These are phyloP conservation scores for Acleris holmiana DNA, from an alignment of 2,888 invertebrate species.

Conservation along the genomic window DNA sequence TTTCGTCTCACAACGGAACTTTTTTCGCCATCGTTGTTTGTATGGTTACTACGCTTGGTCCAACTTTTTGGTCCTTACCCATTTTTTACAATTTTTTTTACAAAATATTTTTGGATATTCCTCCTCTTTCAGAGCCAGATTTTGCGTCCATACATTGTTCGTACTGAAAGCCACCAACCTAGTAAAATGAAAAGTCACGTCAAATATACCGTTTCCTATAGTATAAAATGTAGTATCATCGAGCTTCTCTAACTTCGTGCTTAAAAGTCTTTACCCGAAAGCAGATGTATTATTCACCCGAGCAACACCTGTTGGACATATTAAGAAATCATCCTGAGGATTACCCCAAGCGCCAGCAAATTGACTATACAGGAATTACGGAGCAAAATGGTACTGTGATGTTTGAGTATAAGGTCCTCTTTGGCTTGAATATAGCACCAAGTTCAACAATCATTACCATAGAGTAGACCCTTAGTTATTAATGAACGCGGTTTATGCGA, in stretches of 20 bases:
- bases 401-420: not conserved
- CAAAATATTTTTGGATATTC: too few relatives aligned
- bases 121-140: too few relatives aligned
- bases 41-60: too few relatives aligned
- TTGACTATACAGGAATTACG: not conserved
- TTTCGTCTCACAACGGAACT: too few relatives aligned
- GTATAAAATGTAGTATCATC: too few relatives aligned
- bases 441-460: constrained; percentile 7
- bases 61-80: too few relatives aligned
- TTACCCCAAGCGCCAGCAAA: constrained; percentile 23
- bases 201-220: too few relatives aligned
- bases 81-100: too few relatives aligned
- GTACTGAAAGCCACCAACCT: too few relatives aligned
- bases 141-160: too few relatives aligned
- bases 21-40: too few relatives aligned
- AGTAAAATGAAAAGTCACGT: too few relatives aligned
- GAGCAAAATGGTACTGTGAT: constrained; percentile 12
- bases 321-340: constrained; percentile 28
- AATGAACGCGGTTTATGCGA: constrained; percentile 18
- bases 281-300: constrained; percentile 1
- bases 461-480: constrained; percentile 5
- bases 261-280: not conserved
- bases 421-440: not conserved
- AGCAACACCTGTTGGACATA: constrained; percentile 20
- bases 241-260: not conserved